Conservation (phyloP, 1,140 invertebrate genomes). For the Pachypsylla venusta region DNA sequence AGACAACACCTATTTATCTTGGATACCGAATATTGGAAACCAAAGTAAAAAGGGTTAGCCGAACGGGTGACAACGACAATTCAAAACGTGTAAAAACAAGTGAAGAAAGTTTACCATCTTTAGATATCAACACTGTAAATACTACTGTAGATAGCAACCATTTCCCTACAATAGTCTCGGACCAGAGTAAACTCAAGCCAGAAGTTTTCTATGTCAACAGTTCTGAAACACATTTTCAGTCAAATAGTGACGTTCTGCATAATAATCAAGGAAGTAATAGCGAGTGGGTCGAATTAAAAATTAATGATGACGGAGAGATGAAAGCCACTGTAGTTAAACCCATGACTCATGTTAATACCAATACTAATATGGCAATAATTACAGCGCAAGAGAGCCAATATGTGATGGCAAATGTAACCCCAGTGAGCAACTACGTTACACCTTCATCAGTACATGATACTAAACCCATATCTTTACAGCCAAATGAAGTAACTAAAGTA, state of each 20-base stretch:
- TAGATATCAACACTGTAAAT: conserved; percentile 9
- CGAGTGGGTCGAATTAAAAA: conserved; percentile 51
- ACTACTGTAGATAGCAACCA: not conserved
- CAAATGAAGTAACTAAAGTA: conserved; percentile 14
- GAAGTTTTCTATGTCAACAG: no score
- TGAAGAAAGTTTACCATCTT: conserved; percentile 6
- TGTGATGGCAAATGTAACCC: not conserved
- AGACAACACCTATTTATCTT: conserved; percentile 43
- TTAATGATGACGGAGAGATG: conserved; percentile 52
- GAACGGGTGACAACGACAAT: conserved; percentile 32
- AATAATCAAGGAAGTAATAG: no score
- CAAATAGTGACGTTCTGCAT: no score
- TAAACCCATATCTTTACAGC: conserved; percentile 2
- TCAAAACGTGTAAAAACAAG: conserved; percentile 24
- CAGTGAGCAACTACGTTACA: conserved; percentile 11
- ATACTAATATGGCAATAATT: conserved; percentile 4
- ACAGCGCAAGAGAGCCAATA: not conserved
- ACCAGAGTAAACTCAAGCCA: conserved; percentile 11
- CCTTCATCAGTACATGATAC: not conserved
- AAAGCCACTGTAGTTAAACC: conserved; percentile 31
- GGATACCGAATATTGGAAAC: conserved; percentile 45
- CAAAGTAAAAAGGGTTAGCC: conserved; percentile 34
- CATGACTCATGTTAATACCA: conserved; percentile 11
- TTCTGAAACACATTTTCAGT: no score
- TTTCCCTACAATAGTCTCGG: conserved; percentile 8